Conservation (phyloP, 2,888 invertebrate genomes). For the Neoscelio sp. region DNA sequence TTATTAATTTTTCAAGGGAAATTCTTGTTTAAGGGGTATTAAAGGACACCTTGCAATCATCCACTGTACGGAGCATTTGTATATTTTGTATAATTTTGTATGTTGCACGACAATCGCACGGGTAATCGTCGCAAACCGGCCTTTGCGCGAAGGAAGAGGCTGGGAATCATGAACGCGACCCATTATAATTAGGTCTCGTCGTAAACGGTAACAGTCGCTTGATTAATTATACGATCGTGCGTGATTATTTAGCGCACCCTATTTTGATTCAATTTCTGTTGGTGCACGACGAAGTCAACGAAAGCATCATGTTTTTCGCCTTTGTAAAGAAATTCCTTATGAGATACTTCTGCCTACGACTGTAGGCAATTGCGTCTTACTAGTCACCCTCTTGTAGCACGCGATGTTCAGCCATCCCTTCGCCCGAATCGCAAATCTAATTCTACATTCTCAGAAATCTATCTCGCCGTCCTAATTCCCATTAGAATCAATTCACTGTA, state of each 20-base stretch:
- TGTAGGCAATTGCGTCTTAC: conserved; percentile 28
- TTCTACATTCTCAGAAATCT: conserved; percentile 61
- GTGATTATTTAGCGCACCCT: conserved; percentile 23
- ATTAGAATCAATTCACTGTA: conserved; percentile 35
- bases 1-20: background rate
- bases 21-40: too few species aligned
- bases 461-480: conserved; percentile 52
- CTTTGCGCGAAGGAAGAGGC: background rate
- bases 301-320: too few species aligned
- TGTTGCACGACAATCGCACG: too few species aligned
- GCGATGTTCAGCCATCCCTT: conserved; percentile 49
- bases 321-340: too few species aligned
- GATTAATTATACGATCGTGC: conserved; percentile 34
- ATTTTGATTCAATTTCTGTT: too few species aligned
- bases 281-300: too few species aligned
- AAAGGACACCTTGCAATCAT: too few species aligned
- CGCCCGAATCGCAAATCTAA: conserved; percentile 56
- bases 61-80: too few species aligned
- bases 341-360: too few species aligned
- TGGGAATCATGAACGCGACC: background rate
- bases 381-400: conserved; percentile 47
- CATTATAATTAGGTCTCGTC: conserved; percentile 22
- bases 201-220: conserved; percentile 25
- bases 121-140: background rate
- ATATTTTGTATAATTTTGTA: too few species aligned